These are phyloP conservation scores for Schmidtea mediterranea DNA, from an alignment of 1,140 invertebrate genomes.

Conservation along the genomic window DNA sequence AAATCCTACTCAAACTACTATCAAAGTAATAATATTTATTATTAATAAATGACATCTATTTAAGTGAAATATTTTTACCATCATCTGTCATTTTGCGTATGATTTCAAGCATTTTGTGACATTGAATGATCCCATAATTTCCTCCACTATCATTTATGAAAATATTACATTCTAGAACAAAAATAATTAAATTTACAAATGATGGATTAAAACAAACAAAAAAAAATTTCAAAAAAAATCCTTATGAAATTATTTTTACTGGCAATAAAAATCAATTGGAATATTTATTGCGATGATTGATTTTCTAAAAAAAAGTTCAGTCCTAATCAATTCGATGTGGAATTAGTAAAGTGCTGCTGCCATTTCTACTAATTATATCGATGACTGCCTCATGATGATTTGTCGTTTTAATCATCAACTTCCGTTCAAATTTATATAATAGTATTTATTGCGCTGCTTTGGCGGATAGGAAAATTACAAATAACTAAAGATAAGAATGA, in stretches of 20 bases:
- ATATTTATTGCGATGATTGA: too few relatives aligned
- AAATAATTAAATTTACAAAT: neutral
- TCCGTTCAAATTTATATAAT: neutral
- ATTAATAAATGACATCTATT: too few relatives aligned
- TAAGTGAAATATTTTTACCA: too few relatives aligned
- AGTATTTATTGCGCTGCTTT: neutral
- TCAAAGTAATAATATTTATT: too few relatives aligned
- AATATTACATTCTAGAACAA: too few relatives aligned
- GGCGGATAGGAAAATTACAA: neutral
- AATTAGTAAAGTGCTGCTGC: too few relatives aligned
- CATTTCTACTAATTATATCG: neutral
- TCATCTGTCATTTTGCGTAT: too few relatives aligned
- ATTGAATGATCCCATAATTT: too few relatives aligned
- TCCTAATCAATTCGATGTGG: neutral
- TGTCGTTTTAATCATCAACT: neutral
- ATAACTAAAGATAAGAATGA: neutral
- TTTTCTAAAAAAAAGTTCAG: neutral
- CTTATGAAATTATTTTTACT: neutral
- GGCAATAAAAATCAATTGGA: neutral
- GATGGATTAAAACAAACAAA: neutral
- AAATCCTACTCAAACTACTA: too few relatives aligned
- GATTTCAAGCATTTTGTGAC: too few relatives aligned
- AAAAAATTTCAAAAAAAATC: too few relatives aligned
- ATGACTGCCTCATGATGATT: neutral
- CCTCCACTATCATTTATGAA: too few relatives aligned